phyloP scores from a whole-genome alignment of 2,113 vertebrate species.

The Phrynosoma platyrhinos region DNA sequence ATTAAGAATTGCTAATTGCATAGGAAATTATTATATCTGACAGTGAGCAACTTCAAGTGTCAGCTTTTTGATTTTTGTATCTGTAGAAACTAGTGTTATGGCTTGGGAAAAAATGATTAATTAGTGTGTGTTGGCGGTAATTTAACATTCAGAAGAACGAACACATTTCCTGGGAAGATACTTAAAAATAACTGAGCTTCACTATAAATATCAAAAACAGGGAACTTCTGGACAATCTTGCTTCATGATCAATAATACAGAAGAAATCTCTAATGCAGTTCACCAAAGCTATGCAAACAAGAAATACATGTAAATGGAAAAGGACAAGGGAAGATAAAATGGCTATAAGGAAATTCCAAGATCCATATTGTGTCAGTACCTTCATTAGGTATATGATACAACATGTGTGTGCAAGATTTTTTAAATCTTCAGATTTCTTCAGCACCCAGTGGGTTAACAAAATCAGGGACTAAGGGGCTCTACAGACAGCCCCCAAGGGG shows the following conservation, averaged over 20 bases:
- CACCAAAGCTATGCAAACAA: not conserved
- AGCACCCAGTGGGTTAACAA: no score
- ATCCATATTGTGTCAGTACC: no score
- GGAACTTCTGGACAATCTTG: not conserved
- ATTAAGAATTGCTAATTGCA: conserved; percentile 45
- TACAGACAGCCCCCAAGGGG: no score
- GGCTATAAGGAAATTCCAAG: no score
- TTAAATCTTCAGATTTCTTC: no score
- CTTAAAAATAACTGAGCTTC: not conserved
- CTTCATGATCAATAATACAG: not conserved
- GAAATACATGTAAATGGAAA: not conserved
- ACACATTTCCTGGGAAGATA: conserved; percentile 14
- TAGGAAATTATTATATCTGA: conserved; percentile 38
- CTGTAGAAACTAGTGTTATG: conserved; percentile 28
- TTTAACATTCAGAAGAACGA: conserved; percentile 41
- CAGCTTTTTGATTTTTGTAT: conserved; percentile 50
- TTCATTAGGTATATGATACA: no score
- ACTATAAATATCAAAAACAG: conserved; percentile 15
- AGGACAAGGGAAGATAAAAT: no score
- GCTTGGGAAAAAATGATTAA: conserved; percentile 31
- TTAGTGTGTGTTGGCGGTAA: conserved; percentile 27
- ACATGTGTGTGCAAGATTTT: no score
- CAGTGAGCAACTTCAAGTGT: conserved; percentile 41
- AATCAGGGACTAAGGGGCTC: no score
- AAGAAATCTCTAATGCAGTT: not conserved